Percentiles rank a stretch among this genome's conserved stretches.
These are phyloP conservation scores for Drosophila athabasca DNA, from an alignment of 1,140 invertebrate genomes.

Conservation along the genomic window DNA sequence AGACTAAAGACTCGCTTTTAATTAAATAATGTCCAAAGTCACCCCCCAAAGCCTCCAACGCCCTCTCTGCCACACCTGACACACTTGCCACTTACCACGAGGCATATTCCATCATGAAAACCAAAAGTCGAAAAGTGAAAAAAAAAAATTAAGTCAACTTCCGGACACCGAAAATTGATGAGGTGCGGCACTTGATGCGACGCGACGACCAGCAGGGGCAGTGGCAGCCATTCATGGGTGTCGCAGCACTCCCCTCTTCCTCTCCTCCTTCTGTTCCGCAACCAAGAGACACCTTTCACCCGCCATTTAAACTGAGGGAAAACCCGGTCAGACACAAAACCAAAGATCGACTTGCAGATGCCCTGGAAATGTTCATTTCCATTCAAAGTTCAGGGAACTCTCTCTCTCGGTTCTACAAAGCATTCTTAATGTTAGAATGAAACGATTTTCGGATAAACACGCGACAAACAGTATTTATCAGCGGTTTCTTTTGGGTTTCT, in stretches of 20 bases:
- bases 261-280: no score
- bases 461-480: no score
- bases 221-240: no score
- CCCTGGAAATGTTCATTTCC: no score
- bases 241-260: slow-evolving; percentile 2
- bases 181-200: slow-evolving; percentile 62
- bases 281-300: slow-evolving; percentile 61
- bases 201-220: not conserved
- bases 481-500: no score
- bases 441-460: no score
- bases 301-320: slow-evolving; percentile 13
- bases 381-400: no score
- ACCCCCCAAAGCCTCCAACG: no score
- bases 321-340: not conserved
- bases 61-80: not conserved
- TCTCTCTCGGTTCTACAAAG: no score
- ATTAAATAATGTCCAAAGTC: no score
- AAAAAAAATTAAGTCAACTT: slow-evolving; percentile 45
- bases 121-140: slow-evolving; percentile 31
- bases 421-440: no score
- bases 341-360: not conserved
- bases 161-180: slow-evolving; percentile 55
- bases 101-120: slow-evolving; percentile 58
- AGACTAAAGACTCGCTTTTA: no score
- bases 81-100: not conserved